These are phyloP conservation scores for Setipinna tenuifilis DNA, from an alignment of 2,797 vertebrate species.

Conservation along the genomic window DNA sequence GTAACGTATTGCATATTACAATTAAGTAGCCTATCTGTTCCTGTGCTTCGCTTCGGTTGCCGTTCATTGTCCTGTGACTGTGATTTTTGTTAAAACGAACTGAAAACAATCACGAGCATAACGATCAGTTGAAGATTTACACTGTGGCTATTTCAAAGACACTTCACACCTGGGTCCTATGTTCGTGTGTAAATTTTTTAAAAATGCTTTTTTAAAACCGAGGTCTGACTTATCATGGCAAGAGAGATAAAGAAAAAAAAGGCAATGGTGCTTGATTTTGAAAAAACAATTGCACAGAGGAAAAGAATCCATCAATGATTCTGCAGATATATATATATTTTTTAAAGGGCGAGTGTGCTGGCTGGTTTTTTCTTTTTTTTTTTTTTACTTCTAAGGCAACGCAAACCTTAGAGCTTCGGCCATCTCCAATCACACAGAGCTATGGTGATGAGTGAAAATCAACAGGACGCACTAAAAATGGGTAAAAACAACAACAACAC, in stretches of 20 bases:
- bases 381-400: not conserved
- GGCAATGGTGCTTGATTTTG: not conserved
- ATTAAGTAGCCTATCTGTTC: constrained; percentile 35
- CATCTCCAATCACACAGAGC: not conserved
- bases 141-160: not conserved
- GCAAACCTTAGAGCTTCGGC: not conserved
- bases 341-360: not conserved
- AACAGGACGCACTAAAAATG: not conserved
- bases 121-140: constrained; percentile 7
- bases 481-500: not conserved
- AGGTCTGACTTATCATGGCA: not conserved
- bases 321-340: not conserved
- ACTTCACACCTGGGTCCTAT: not conserved
- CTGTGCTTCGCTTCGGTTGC: constrained; percentile 46
- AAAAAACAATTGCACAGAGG: constrained; percentile 16
- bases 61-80: not conserved
- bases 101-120: not conserved
- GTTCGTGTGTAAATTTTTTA: not conserved
- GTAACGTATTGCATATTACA: constrained; percentile 22
- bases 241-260: constrained; percentile 3
- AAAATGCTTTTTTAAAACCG: not conserved
- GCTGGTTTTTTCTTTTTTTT: too few species aligned
- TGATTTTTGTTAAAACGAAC: not conserved
- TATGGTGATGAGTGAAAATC: not conserved
- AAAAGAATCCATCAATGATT: constrained; percentile 1